A percentile compares a stretch with the other conserved stretches of the same genome.
Conservation (phyloP, 2,888 invertebrate genomes). For the Ormyrus thymus region DNA sequence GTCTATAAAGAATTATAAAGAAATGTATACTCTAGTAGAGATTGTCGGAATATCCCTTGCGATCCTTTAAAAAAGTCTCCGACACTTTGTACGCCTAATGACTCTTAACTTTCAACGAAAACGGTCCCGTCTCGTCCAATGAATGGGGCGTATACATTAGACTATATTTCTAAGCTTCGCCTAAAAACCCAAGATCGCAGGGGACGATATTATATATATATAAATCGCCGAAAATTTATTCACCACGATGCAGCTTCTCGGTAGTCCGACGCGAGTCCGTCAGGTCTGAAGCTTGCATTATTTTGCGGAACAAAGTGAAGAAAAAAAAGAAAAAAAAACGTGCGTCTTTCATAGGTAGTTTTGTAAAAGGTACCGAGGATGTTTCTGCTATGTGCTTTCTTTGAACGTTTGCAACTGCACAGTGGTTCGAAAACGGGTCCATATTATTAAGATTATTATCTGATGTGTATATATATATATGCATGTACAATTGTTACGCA, state of each 20-base stretch:
- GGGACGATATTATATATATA: not conserved
- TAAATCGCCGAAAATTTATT: conserved; percentile 2
- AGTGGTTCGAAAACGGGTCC: conserved; percentile 68
- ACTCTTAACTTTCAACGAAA: not conserved
- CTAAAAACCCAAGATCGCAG: too few relatives aligned
- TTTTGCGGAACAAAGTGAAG: too few relatives aligned
- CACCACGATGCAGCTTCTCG: too few relatives aligned
- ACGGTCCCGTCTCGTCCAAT: not conserved
- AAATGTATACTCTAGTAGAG: not conserved
- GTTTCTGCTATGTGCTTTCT: conserved; percentile 35
- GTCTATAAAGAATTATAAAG: conserved; percentile 1
- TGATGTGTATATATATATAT: not conserved
- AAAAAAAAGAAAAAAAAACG: not conserved
- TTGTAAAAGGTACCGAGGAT: not conserved
- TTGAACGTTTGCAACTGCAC: conserved; percentile 58
- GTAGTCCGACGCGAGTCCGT: too few relatives aligned
- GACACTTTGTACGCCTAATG: not conserved
- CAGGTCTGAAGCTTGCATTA: too few relatives aligned
- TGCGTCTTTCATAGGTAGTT: conserved; percentile 12
- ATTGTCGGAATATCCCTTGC: not conserved
- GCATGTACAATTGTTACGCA: conserved; percentile 12
- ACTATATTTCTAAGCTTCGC: too few relatives aligned
- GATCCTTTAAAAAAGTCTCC: not conserved
- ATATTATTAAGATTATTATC: conserved; percentile 51
- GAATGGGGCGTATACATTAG: too few relatives aligned